Conservation (phyloP, 2,797 vertebrate genomes). For the Menidia menidia region DNA sequence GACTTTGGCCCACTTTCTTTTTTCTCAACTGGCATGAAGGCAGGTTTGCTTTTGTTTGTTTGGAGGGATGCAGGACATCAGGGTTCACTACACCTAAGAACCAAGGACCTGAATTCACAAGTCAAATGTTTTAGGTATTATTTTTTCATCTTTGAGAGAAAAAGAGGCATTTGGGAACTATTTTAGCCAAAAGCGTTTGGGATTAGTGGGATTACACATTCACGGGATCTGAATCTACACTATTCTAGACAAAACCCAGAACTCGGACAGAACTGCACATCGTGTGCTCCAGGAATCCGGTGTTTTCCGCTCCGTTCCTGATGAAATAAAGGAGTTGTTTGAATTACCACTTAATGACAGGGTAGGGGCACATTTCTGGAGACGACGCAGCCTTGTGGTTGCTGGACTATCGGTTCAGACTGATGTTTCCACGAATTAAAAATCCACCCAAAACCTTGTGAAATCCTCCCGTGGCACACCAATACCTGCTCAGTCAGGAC, state of each 20-base stretch:
- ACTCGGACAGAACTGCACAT: conserved; percentile 19
- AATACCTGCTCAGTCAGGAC: conserved; percentile 75
- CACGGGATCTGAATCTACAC: conserved; percentile 4
- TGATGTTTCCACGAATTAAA: conserved; percentile 82
- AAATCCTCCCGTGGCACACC: conserved; percentile 66
- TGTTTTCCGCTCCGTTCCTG: conserved; percentile 53
- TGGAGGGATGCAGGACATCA: background rate
- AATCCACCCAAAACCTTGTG: conserved; percentile 73
- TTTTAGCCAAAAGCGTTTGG: too few relatives aligned
- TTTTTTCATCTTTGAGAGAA: too few relatives aligned
- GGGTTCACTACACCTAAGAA: background rate
- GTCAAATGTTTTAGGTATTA: background rate
- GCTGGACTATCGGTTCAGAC: conserved; percentile 68
- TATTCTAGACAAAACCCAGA: conserved; percentile 5
- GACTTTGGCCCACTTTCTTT: background rate
- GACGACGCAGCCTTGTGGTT: conserved; percentile 76
- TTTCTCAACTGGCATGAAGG: background rate
- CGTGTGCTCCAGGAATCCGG: conserved; percentile 36
- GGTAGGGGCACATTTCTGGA: conserved; percentile 74
- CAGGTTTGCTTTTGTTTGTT: conserved; percentile 9
- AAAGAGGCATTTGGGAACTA: too few relatives aligned
- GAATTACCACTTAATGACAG: conserved; percentile 80
- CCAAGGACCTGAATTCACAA: background rate
- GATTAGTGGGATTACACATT: background rate
- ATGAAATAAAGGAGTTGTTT: conserved; percentile 72